Conservation (phyloP, 2,888 invertebrate genomes). For the Phoenoteleia sp. region DNA sequence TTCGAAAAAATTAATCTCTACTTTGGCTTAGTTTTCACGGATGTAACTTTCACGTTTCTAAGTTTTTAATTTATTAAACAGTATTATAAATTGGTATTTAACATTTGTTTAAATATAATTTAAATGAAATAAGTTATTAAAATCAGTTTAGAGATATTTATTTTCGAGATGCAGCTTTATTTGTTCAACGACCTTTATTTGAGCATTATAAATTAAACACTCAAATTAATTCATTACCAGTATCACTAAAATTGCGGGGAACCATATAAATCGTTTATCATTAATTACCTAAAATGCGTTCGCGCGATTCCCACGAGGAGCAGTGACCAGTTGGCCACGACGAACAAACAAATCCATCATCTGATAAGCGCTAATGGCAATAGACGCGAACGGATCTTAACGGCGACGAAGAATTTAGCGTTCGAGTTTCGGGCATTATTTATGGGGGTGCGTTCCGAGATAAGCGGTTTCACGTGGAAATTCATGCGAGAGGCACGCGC, state of each 20-base stretch:
- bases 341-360: constrained; percentile 67
- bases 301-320: constrained; percentile 49
- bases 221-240: constrained; percentile 50
- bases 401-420: constrained; percentile 50
- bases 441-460: constrained; percentile 25
- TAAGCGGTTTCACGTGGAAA: constrained; percentile 33
- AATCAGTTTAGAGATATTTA: too few species aligned
- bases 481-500: constrained; percentile 30
- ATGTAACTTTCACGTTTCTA: too few species aligned
- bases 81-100: too few species aligned
- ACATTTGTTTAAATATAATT: too few species aligned
- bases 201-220: constrained; percentile 41
- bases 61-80: too few species aligned
- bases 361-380: constrained; percentile 57
- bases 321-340: constrained; percentile 43
- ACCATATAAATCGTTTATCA: constrained; percentile 54
- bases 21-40: too few species aligned
- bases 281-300: constrained; percentile 58
- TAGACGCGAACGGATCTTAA: constrained; percentile 60
- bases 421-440: constrained; percentile 28
- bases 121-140: too few species aligned
- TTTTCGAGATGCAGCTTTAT: too few species aligned
- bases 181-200: too few species aligned
- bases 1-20: too few species aligned
- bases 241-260: constrained; percentile 60